Conservation (phyloP, 2,113 vertebrate species). For the Tetrax tetrax region DNA sequence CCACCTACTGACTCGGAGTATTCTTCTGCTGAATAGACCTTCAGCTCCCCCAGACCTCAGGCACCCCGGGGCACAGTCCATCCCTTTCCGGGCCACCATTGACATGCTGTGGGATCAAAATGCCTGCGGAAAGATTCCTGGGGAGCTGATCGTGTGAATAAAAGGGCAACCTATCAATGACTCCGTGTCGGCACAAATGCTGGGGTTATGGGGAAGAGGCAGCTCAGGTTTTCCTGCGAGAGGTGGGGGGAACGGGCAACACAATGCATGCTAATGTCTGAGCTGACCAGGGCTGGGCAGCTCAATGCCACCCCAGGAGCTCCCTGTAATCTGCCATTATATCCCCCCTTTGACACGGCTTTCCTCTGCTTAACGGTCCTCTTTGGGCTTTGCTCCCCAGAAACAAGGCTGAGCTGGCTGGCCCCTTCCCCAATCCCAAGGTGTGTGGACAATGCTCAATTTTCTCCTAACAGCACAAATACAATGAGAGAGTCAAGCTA, state of each 20-base stretch:
- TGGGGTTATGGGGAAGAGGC: background rate
- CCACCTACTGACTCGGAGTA: conserved; percentile 35
- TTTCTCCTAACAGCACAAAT: conserved; percentile 32
- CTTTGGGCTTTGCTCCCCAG: background rate
- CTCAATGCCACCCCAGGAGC: background rate
- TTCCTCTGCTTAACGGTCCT: background rate
- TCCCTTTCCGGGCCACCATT: conserved; percentile 15
- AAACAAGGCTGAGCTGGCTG: background rate
- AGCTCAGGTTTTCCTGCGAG: background rate
- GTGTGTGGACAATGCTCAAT: background rate
- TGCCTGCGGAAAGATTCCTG: background rate
- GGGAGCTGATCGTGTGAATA: background rate
- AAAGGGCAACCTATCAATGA: conserved; percentile 29
- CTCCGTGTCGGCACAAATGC: background rate
- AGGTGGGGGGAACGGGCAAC: background rate
- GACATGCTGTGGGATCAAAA: background rate
- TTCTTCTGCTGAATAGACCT: conserved; percentile 34
- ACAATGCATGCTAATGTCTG: background rate
- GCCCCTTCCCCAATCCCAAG: background rate
- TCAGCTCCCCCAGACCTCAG: background rate
- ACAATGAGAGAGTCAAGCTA: background rate
- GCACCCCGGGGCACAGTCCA: background rate
- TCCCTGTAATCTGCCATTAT: conserved; percentile 43
- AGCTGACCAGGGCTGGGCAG: background rate
- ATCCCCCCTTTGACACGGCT: background rate